Conservation (phyloP, 2,113 vertebrate species). For the Apaloderma vittatum region DNA sequence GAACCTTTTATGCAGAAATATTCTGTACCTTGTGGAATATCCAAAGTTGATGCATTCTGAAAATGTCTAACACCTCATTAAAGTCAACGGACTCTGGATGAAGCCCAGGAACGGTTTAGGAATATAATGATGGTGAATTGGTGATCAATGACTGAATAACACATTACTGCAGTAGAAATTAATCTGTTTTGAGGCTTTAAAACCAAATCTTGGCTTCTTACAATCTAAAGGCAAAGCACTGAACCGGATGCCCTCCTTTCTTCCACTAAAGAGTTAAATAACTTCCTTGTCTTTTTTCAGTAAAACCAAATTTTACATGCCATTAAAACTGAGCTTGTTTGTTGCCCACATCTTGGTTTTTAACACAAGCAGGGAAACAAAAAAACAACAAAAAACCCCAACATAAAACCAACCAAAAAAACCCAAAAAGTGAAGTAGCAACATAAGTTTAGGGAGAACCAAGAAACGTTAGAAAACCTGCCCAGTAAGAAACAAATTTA, state of each 20-base stretch:
- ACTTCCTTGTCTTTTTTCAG: background rate
- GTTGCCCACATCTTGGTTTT: background rate
- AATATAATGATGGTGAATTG: background rate
- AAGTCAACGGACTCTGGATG: background rate
- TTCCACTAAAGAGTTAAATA: background rate
- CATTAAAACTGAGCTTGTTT: background rate
- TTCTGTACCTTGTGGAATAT: background rate
- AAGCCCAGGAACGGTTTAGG: background rate
- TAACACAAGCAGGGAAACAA: background rate
- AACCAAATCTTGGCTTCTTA: background rate
- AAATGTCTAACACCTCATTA: background rate
- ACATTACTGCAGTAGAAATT: background rate
- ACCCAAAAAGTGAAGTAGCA: background rate
- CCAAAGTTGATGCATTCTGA: background rate
- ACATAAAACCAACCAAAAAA: background rate
- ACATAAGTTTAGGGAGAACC: background rate
- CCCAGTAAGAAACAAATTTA: background rate
- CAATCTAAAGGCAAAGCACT: background rate
- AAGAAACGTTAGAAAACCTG: background rate
- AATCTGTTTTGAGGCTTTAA: background rate
- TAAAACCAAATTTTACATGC: background rate
- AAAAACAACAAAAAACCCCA: fast-evolving
- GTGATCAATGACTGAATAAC: background rate
- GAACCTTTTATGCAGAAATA: background rate
- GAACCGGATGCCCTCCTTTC: background rate